Percentiles rank a stretch among this genome's conserved stretches.
Conservation (phyloP, 1,140 invertebrate species). For the Pygmarrhopalites habei region DNA sequence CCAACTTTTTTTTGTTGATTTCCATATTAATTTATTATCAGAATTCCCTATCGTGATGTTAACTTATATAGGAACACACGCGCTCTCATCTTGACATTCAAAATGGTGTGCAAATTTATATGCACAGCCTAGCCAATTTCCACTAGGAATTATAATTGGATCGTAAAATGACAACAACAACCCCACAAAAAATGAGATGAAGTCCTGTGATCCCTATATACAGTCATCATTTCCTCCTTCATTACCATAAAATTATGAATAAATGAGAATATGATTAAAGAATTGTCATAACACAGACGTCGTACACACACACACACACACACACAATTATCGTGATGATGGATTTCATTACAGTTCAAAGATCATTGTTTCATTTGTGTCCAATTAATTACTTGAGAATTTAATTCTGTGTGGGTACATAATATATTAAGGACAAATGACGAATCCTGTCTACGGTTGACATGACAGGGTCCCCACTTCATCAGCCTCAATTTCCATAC, state of each 20-base stretch:
- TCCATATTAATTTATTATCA: background rate
- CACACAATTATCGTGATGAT: too few relatives aligned
- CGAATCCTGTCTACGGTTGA: too few relatives aligned
- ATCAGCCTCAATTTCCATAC: too few relatives aligned
- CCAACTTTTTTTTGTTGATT: background rate
- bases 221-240: background rate
- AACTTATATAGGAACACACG: too few relatives aligned
- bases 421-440: too few relatives aligned
- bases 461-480: too few relatives aligned
- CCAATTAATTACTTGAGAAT: too few relatives aligned
- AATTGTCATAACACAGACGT: background rate
- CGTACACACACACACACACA: background rate
- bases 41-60: background rate
- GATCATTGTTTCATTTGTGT: too few relatives aligned
- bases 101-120: background rate
- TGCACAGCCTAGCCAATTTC: background rate
- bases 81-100: background rate
- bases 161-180: too few relatives aligned
- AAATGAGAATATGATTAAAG: background rate
- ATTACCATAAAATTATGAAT: background rate
- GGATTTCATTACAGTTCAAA: too few relatives aligned
- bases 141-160: background rate
- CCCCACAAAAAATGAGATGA: background rate
- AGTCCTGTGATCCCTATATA: background rate
- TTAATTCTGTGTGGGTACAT: too few relatives aligned